A percentile compares a stretch with the other conserved stretches of the same genome.
Evolutionary conservation across 2,888 invertebrate genomes (phyloP).

Genomic region (Drosophila limbata): DNA sequence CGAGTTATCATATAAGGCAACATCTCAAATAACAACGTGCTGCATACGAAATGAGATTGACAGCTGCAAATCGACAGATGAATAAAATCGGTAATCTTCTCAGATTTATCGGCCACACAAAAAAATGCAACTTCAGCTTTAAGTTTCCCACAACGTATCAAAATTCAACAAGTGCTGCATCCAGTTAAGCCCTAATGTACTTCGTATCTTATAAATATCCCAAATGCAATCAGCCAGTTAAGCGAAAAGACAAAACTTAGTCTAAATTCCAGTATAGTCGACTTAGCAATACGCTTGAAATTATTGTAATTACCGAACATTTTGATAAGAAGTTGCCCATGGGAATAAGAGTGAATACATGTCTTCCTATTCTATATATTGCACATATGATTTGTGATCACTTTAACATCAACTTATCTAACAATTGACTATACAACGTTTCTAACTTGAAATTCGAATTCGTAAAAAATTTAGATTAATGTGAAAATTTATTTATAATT

Average conservation of each 20-base stretch:
- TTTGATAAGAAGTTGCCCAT: background rate
- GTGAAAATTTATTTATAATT: no score
- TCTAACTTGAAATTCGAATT: no score
- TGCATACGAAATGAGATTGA: constrained; percentile 59
- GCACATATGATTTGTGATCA: no score
- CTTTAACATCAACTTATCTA: no score
- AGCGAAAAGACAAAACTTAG: background rate
- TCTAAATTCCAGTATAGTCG: background rate
- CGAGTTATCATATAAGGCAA: constrained; percentile 3
- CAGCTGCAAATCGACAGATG: constrained; percentile 37
- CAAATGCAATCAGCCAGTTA: constrained; percentile 42
- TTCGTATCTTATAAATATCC: constrained; percentile 38
- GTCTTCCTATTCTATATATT: background rate
- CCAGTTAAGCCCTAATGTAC: constrained; percentile 38
- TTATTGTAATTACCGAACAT: background rate
- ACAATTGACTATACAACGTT: no score
- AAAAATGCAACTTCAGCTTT: constrained; percentile 25
- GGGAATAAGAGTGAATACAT: background rate
- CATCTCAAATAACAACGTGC: constrained; percentile 32
- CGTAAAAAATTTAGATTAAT: no score
- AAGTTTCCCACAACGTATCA: constrained; percentile 66
- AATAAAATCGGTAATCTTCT: constrained; percentile 17
- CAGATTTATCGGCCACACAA: constrained; percentile 28
- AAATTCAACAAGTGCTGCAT: constrained; percentile 65
- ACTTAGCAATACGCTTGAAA: background rate